Percentiles rank a stretch among this genome's conserved stretches.
Conservation (phyloP, 1,140 invertebrate genomes). For the Sitodiplosis mosellana region DNA sequence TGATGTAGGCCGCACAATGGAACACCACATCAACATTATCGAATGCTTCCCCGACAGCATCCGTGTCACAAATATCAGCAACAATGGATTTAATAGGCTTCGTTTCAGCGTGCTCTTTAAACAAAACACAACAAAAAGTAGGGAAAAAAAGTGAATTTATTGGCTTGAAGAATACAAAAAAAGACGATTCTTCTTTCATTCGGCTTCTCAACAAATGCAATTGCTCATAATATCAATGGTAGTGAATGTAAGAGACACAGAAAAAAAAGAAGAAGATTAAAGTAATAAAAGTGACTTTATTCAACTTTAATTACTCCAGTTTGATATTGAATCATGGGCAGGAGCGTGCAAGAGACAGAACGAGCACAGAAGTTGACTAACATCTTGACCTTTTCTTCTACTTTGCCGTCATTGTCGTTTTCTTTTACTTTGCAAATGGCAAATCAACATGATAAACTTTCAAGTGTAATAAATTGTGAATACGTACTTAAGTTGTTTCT, state of each 20-base stretch:
- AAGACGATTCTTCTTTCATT: neutral
- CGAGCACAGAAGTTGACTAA: too few species aligned
- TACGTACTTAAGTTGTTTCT: conserved; percentile 30
- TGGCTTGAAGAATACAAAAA: too few species aligned
- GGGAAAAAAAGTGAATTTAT: neutral
- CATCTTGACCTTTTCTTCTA: too few species aligned
- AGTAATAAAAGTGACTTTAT: too few species aligned
- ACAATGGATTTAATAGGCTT: conserved; percentile 26
- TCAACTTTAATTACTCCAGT: too few species aligned
- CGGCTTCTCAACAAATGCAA: neutral
- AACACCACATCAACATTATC: conserved; percentile 36
- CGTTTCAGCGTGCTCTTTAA: conserved; percentile 19
- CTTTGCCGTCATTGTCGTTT: too few species aligned
- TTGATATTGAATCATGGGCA: too few species aligned
- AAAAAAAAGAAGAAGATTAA: too few species aligned
- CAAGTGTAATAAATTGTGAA: neutral
- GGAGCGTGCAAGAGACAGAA: too few species aligned
- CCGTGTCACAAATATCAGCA: conserved; percentile 29
- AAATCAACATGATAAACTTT: neutral
- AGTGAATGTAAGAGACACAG: too few species aligned
- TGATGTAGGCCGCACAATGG: conserved; percentile 41
- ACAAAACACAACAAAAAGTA: conserved; percentile 2
- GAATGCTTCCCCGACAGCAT: conserved; percentile 27
- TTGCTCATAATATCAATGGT: neutral
- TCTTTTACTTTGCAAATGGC: too few species aligned